Evolutionary conservation across 2,888 invertebrate species (phyloP), one percentile per base, ranked within the genome.

Genomic region (Agriopis aurantiaria): DNA sequence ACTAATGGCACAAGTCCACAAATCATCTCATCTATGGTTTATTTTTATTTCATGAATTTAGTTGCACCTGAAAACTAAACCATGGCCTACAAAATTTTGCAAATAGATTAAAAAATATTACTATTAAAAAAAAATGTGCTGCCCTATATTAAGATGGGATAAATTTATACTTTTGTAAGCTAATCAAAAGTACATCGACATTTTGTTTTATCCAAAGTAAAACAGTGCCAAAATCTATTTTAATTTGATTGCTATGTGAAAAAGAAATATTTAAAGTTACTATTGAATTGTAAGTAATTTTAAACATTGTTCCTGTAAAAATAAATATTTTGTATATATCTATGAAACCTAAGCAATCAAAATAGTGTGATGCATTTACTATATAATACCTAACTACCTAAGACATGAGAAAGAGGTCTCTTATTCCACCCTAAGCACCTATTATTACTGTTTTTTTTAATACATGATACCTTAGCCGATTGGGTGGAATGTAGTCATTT

Each of bases 21-120:
- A 23, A 23, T 7, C 58, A 83, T 85, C 92, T 92, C 93, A 90
- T 92, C 93, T 92, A 92, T 92, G 91, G 91, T 85, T 78, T 78
- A 74, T 71, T 74, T 65, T 67, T 57, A 70, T 53, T 58, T 71
- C 65, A 74, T 74, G 73, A 73, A 9, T 65, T 45, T 8, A n/a
- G 0, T 23, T 59, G 52, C 40, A 53, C n/a, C 40, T 43, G 52
- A 57, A 57, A 57, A 23, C 17, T 23, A 23, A 23, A 23, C 17
- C 48, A 41, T 69, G 81, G 84, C 82, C 82, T 84, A 82, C 74
- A 67, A 69, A 67, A 71, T 73, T 68, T 66, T 67, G 46, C 46
- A 33, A 58, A 58, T 58, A 58, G 14, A 49, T 43, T 43, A 48
- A 33, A 10, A 33, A 23, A 40, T 51, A 41, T 11, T 17, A 17